phyloP scores from a whole-genome alignment of 2,113 vertebrate genomes.

The Danio rerio region GRCz12tu NC_133182.1:48885001-48885500 shows the following conservation, averaged over 20 bases:
- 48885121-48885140: too few species aligned
- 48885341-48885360: neutral
- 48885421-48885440: neutral
- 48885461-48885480: conserved; percentile 34
- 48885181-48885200: too few species aligned
- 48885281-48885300: neutral
- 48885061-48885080: too few species aligned
- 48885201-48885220: neutral
- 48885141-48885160: too few species aligned
- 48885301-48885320: neutral
- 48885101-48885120: too few species aligned
- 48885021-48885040: too few species aligned
- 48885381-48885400: conserved; percentile 17
- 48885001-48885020: too few species aligned
- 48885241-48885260: neutral
- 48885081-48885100: too few species aligned
- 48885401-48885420: conserved; percentile 1
- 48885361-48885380: neutral
- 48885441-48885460: conserved; percentile 30
- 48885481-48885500: conserved; percentile 24
- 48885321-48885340: neutral
- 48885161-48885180: too few species aligned
- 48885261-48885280: neutral
- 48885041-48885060: too few species aligned
- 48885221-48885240: neutral